Evolutionary conservation across 2,888 invertebrate species (phyloP).

Genomic region (Anaspis maculata): DNA sequence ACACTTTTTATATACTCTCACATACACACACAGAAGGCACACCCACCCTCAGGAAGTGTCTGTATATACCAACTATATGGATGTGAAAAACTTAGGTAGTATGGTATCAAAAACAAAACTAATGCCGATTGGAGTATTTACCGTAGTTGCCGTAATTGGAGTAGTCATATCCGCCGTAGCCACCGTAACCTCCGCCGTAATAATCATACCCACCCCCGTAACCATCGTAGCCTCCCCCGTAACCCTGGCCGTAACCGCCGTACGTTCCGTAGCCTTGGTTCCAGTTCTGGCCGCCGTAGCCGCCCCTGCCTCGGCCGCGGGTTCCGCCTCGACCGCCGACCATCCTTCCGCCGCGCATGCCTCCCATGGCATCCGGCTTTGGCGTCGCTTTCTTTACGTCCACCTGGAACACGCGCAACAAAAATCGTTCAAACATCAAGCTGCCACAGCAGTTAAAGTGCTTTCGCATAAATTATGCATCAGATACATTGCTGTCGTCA

Average conservation of each 20-base stretch:
- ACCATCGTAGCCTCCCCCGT: constrained; percentile 66
- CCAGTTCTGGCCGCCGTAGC: constrained; percentile 58
- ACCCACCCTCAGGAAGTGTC: no score
- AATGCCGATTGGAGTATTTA: constrained; percentile 56
- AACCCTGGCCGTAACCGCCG: constrained; percentile 39
- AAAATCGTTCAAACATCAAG: constrained; percentile 8
- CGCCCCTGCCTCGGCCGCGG: constrained; percentile 56
- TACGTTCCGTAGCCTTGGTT: constrained; percentile 47
- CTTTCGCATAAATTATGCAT: background rate
- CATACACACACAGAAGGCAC: no score
- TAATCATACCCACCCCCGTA: constrained; percentile 61
- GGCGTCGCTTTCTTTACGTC: constrained; percentile 95
- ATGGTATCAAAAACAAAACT: no score
- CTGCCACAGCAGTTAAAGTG: no score
- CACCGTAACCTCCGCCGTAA: constrained; percentile 67
- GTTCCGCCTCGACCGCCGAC: constrained; percentile 52
- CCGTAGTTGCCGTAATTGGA: constrained; percentile 77
- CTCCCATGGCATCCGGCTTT: constrained; percentile 65
- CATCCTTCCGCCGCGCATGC: constrained; percentile 44
- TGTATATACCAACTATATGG: no score
- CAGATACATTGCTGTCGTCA: constrained; percentile 12
- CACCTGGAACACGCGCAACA: constrained; percentile 56
- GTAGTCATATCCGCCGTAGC: constrained; percentile 74
- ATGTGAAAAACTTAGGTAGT: constrained; percentile 6
- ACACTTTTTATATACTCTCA: no score